Percentiles rank a stretch among this genome's conserved stretches.
These are phyloP conservation scores for Stenoptilia bipunctidactyla DNA, from an alignment of 2,888 invertebrate genomes.

Conservation along the genomic window DNA sequence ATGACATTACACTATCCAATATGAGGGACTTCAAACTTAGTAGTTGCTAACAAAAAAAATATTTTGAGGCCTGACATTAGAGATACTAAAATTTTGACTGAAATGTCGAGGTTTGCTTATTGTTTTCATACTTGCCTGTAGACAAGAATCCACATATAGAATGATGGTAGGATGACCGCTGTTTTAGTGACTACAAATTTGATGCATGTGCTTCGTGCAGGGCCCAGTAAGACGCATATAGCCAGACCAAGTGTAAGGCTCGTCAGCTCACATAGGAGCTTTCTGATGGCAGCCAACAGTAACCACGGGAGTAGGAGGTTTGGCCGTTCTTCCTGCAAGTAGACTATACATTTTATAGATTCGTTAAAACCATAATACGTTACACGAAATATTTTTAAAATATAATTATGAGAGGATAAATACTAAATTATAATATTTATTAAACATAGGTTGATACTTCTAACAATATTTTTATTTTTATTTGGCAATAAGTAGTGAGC, in stretches of 20 bases:
- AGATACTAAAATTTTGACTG: too few species aligned
- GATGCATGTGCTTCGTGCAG: slow-evolving; percentile 53
- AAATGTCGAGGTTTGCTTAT: too few species aligned
- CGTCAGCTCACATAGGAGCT: slow-evolving; percentile 52
- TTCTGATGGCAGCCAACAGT: slow-evolving; percentile 53
- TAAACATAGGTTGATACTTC: too few species aligned
- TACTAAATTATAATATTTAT: too few species aligned
- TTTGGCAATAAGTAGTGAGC: too few species aligned
- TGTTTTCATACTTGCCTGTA: slow-evolving; percentile 49
- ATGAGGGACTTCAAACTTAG: too few species aligned
- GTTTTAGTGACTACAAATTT: slow-evolving; percentile 60
- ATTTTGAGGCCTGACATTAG: too few species aligned
- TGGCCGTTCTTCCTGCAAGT: slow-evolving; percentile 58
- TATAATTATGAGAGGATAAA: too few species aligned
- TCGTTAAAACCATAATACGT: too few species aligned
- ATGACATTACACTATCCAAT: too few species aligned
- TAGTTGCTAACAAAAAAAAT: too few species aligned
- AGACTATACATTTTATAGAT: not conserved
- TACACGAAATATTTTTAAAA: not conserved
- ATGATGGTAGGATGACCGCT: slow-evolving; percentile 48
- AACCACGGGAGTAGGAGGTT: slow-evolving; percentile 66
- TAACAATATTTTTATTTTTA: too few species aligned
- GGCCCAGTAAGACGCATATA: slow-evolving; percentile 54
- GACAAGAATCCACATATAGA: slow-evolving; percentile 65
- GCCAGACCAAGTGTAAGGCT: slow-evolving; percentile 57